phyloP scores from a whole-genome alignment of 2,113 vertebrate species.

The Thomomys bottae region DNA sequence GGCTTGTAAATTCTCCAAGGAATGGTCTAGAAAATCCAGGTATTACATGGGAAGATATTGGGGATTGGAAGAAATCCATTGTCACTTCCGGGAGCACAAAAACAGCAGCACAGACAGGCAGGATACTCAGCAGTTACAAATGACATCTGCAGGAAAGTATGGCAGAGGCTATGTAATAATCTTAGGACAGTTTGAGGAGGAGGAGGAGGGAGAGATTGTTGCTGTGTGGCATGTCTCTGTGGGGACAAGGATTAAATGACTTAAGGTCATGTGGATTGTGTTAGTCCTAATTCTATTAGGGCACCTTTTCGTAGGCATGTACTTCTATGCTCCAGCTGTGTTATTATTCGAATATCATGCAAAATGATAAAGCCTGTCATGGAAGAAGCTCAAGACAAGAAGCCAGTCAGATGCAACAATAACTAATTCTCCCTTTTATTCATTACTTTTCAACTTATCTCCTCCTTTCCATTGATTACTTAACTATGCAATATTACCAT shows the following conservation, averaged over 20 bases:
- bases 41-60: conserved; percentile 8
- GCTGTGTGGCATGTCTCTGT: background rate
- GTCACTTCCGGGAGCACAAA: background rate
- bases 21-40: conserved; percentile 1
- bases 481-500: background rate
- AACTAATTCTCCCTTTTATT: background rate
- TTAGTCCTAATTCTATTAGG: background rate
- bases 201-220: background rate
- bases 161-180: background rate
- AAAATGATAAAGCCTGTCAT: background rate
- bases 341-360: background rate
- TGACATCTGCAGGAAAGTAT: background rate
- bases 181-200: conserved; percentile 15
- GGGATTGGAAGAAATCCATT: background rate
- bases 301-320: background rate
- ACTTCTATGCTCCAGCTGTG: background rate
- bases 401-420: background rate
- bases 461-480: background rate
- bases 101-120: background rate
- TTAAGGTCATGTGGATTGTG: background rate
- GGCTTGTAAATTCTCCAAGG: background rate
- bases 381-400: background rate
- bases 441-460: conserved; percentile 34
- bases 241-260: background rate
- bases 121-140: background rate